These are phyloP conservation scores for Porites cylindrica DNA, from an alignment of 92 coral and sea anemone genomes.

Conservation along the genomic window DNA sequence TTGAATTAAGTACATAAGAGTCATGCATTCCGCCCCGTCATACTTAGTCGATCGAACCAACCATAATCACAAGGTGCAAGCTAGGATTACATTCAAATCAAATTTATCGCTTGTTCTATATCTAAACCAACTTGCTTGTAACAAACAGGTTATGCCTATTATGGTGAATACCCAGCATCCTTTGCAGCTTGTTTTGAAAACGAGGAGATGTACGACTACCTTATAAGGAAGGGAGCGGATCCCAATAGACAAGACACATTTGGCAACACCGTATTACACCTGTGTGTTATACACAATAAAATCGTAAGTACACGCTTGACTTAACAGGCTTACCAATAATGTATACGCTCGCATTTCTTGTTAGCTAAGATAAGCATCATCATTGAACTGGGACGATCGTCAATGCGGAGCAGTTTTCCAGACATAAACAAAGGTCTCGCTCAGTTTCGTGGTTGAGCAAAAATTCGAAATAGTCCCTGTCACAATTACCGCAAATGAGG, in stretches of 20 bases:
- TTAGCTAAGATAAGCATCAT: neutral
- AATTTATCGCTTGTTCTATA: no score
- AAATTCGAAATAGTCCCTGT: no score
- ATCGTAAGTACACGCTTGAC: conserved; percentile 53
- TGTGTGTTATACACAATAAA: conserved; percentile 84
- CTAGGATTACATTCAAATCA: no score
- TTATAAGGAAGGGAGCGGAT: conserved; percentile 80
- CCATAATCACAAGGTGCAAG: no score
- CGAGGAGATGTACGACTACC: conserved; percentile 77
- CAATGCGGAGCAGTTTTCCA: neutral
- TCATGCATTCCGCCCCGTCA: no score
- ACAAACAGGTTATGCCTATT: conserved; percentile 81
- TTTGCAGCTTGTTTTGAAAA: conserved; percentile 86
- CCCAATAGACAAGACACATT: conserved; percentile 87
- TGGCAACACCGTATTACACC: conserved; percentile 86
- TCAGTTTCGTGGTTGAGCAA: no score
- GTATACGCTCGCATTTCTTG: neutral
- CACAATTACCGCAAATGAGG: no score
- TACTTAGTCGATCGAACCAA: no score
- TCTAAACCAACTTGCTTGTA: neutral
- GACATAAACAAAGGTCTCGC: no score
- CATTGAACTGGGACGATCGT: neutral
- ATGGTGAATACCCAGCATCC: conserved; percentile 88
- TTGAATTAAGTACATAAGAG: no score
- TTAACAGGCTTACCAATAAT: neutral